These are phyloP conservation scores for Lordiphosa fenestrarum DNA, from an alignment of 2,888 invertebrate species.

Conservation along the genomic window DNA sequence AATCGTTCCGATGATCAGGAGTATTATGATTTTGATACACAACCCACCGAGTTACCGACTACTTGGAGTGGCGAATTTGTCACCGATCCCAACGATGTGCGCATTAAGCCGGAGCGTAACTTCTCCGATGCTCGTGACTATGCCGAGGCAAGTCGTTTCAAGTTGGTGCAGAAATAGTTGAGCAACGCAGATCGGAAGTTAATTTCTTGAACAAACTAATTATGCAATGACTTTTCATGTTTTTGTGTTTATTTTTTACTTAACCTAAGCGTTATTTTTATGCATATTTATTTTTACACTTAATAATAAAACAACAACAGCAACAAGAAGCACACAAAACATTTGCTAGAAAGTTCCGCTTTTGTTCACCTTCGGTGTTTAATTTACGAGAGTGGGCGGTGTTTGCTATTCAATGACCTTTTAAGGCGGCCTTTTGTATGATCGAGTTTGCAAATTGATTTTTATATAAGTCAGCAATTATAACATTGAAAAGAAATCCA, in stretches of 20 bases:
- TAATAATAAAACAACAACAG: slow-evolving; percentile 46
- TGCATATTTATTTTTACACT: slow-evolving; percentile 56
- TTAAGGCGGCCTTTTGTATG: slow-evolving; percentile 19
- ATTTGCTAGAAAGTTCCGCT: slow-evolving; percentile 32
- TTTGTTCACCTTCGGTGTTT: slow-evolving; percentile 15
- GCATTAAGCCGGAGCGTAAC: slow-evolving; percentile 78
- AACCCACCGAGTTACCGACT: slow-evolving; percentile 75
- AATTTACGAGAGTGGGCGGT: slow-evolving; percentile 34
- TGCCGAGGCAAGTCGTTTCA: slow-evolving; percentile 77
- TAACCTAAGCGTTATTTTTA: slow-evolving; percentile 58
- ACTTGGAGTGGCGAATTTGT: slow-evolving; percentile 79
- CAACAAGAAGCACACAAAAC: slow-evolving; percentile 15
- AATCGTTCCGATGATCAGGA: slow-evolving; percentile 78
- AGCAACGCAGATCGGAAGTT: slow-evolving; percentile 4
- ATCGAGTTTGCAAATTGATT: slow-evolving; percentile 33
- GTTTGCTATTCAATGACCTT: slow-evolving; percentile 27
- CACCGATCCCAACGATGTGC: slow-evolving; percentile 77
- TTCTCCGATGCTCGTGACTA: slow-evolving; percentile 78
- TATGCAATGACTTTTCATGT: slow-evolving; percentile 30
- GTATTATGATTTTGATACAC: slow-evolving; percentile 74
- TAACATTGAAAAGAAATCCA: slow-evolving; percentile 4
- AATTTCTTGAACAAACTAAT: slow-evolving; percentile 31
- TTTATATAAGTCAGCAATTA: slow-evolving; percentile 12
- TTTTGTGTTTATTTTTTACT: slow-evolving; percentile 44
- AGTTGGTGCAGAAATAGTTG: slow-evolving; percentile 55